phyloP scores from a whole-genome alignment of 2,113 vertebrate genomes.

The Chaetodon auriga region DNA sequence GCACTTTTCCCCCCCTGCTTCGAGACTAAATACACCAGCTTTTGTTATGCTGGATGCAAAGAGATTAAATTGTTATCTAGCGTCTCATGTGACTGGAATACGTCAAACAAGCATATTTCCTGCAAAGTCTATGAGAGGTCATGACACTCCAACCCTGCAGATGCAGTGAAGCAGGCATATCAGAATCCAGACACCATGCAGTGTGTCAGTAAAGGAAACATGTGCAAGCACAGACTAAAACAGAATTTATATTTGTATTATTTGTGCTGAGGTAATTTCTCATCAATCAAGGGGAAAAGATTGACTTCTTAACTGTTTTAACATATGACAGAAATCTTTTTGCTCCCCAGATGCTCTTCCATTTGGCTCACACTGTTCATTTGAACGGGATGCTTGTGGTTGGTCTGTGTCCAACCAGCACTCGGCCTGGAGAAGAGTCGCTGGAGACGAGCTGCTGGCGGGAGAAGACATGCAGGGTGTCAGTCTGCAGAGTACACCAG shows the following conservation, averaged over 20 bases:
- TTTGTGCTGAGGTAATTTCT: background rate
- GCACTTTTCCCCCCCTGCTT: background rate
- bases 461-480: constrained; percentile 76
- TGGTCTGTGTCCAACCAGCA: constrained; percentile 85
- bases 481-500: constrained; percentile 84
- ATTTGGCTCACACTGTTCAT: constrained; percentile 88
- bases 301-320: constrained; percentile 18
- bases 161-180: background rate
- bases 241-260: background rate
- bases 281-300: background rate
- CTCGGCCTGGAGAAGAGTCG: constrained; percentile 82
- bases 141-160: background rate
- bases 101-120: background rate
- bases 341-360: constrained; percentile 83
- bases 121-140: background rate
- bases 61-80: background rate
- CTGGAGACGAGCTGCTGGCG: constrained; percentile 72
- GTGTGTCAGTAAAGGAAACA: background rate
- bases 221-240: background rate
- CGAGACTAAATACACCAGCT: background rate
- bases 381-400: constrained; percentile 87
- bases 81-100: background rate
- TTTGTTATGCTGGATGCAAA: background rate
- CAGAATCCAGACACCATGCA: background rate
- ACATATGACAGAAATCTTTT: constrained; percentile 1